Base-by-base conservation (phyloP, 2,113 vertebrate species). In the Oxygymnocypris stewartii region DNA sequence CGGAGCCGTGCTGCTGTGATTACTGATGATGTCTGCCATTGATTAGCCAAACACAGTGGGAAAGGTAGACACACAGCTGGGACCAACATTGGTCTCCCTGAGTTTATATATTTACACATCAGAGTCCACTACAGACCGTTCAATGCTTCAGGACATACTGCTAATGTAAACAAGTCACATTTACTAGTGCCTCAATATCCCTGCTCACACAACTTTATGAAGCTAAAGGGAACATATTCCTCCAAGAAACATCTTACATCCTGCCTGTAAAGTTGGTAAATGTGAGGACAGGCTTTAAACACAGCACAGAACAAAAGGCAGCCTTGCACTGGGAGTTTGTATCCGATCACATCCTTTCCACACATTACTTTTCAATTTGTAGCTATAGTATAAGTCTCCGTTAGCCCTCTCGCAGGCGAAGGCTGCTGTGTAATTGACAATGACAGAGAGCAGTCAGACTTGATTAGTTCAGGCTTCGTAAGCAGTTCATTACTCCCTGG, bases 381-480 rank as follows among this genome's bases (percentile, higher is more conserved):
- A 90, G 88, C 90, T 54, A 88, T 90, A 92, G 91, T 90, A 90
- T 86, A 85, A 88, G 84, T 87, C 88, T 89, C 87, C 84, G 82
- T 85, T 83, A 79, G 83, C 35, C 80, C 81, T 89, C 85, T 89
- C 82, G 77, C 86, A 79, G 77, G 88, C 79, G 85, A 88, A 89
- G 69, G 85, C 85, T 90, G 89, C 89, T 91, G 92, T 91, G 91
- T 94, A 95, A 95, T 94, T 94, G 94, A 94, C 93, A 94, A 90
- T 94, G 94, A 95, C 94, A 94, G 92, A 93, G 91, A 94, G 92
- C 92, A 93, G 94, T 95, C 94, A 94, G 93, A 92, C 88, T 91
- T 92, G 94, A 95, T 95, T 95, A 94, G 94, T 94, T 94, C 91
- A 93, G 93, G 91, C 90, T 93, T 93, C 90, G 92, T 94, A 94